Percentiles rank a stretch among this genome's conserved stretches.
phyloP scores from a whole-genome alignment of 2,113 vertebrate genomes.

The Percina caprodes region DNA sequence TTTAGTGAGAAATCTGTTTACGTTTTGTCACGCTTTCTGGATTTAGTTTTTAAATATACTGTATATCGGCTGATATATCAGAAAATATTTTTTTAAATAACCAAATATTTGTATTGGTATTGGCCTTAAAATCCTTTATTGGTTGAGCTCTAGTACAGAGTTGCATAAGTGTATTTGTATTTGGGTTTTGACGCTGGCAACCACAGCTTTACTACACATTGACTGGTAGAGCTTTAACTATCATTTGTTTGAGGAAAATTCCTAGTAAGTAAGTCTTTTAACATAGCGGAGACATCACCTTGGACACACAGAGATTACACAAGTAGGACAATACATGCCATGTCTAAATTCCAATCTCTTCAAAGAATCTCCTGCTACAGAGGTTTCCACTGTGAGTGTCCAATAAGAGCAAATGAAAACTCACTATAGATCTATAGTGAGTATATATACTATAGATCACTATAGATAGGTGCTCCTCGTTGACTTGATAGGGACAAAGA shows the following conservation, averaged over 20 bases:
- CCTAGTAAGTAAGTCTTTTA: background rate
- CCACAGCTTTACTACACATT: background rate
- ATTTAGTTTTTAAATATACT: too few relatives aligned
- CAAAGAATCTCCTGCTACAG: background rate
- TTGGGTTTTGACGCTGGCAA: background rate
- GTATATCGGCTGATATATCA: too few relatives aligned
- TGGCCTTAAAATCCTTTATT: too few relatives aligned
- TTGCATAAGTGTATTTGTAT: background rate
- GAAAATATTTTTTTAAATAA: too few relatives aligned
- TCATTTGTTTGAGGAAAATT: background rate
- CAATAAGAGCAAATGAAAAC: background rate
- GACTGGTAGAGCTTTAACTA: background rate
- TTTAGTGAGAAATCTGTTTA: too few relatives aligned
- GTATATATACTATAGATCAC: too few relatives aligned
- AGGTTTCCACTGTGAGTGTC: background rate
- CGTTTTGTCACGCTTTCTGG: too few relatives aligned
- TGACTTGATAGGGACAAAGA: background rate
- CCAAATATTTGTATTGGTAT: too few relatives aligned
- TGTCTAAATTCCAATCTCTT: conserved; percentile 8
- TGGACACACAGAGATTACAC: too few relatives aligned
- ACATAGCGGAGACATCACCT: background rate
- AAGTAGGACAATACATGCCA: too few relatives aligned
- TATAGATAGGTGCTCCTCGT: background rate
- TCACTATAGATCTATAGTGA: background rate
- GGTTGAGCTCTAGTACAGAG: background rate